Percentiles rank a stretch among this genome's conserved stretches.
phyloP scores from a whole-genome alignment of 2,888 invertebrate genomes.

The Apamea sordens region DNA sequence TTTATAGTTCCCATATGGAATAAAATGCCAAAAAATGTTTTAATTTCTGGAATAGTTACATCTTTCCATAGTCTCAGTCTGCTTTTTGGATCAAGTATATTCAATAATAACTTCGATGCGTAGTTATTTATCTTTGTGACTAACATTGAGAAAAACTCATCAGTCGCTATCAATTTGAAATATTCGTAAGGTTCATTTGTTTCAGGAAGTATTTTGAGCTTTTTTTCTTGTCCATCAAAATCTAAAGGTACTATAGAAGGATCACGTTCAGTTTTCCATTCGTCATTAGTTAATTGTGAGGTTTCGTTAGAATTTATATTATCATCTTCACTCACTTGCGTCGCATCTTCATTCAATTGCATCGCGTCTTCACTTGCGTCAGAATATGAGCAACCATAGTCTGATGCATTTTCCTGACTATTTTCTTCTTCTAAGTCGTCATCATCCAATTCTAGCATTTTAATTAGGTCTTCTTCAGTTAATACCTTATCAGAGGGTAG shows the following conservation, averaged over 20 bases:
- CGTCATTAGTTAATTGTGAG: conserved; percentile 1
- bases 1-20: conserved; percentile 58
- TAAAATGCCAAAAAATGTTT: conserved; percentile 46
- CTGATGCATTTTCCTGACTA: conserved; percentile 6
- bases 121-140: conserved; percentile 9
- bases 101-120: conserved; percentile 1
- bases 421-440: conserved; percentile 5
- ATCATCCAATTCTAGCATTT: conserved; percentile 47
- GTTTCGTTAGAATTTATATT: conserved; percentile 11
- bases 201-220: conserved; percentile 11
- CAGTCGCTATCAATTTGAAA: conserved; percentile 36
- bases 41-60: conserved; percentile 51
- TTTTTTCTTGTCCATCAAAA: conserved; percentile 12
- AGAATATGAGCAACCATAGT: conserved; percentile 13
- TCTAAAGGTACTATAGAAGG: conserved; percentile 3
- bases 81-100: conserved; percentile 22
- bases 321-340: conserved; percentile 11
- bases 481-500: conserved; percentile 29
- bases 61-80: conserved; percentile 51
- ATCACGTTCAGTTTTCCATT: conserved; percentile 17
- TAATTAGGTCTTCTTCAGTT: conserved; percentile 50
- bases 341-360: neutral
- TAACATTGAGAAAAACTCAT: conserved; percentile 5
- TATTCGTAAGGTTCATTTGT: conserved; percentile 31
- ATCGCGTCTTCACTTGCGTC: conserved; percentile 23